Conservation (phyloP, 2,888 invertebrate genomes). For the Dynastes maya region DNA sequence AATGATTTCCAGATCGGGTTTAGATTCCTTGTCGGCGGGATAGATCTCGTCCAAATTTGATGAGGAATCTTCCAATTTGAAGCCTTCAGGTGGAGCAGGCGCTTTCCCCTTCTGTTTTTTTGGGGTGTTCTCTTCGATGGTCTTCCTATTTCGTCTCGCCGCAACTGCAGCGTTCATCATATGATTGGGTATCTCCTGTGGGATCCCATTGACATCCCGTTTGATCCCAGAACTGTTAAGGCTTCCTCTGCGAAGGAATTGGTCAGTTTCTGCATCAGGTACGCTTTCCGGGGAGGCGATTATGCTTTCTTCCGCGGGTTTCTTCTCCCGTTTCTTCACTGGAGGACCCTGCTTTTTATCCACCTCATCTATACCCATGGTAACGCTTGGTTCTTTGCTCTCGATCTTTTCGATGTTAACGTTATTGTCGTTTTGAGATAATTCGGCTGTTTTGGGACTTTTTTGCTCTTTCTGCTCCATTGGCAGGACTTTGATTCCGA, state of each 20-base stretch:
- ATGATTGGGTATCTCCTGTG: slow-evolving; percentile 81
- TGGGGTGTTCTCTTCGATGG: slow-evolving; percentile 69
- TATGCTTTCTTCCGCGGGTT: slow-evolving; percentile 66
- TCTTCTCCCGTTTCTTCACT: slow-evolving; percentile 71
- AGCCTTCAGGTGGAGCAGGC: slow-evolving; percentile 76
- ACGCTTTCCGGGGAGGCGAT: slow-evolving; percentile 28
- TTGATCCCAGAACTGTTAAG: slow-evolving; percentile 76
- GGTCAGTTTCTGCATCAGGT: slow-evolving; percentile 29
- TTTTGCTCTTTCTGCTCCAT: slow-evolving; percentile 59
- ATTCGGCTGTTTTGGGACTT: slow-evolving; percentile 67
- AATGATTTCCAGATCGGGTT: slow-evolving; percentile 69
- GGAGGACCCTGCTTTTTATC: slow-evolving; percentile 69
- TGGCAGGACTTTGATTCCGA: slow-evolving; percentile 80
- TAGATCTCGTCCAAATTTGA: slow-evolving; percentile 74
- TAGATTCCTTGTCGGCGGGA: slow-evolving; percentile 70
- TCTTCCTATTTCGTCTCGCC: slow-evolving; percentile 79
- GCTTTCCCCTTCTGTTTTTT: slow-evolving; percentile 83
- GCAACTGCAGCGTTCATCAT: slow-evolving; percentile 83
- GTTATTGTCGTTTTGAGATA: slow-evolving; percentile 68
- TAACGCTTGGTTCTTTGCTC: slow-evolving; percentile 49
- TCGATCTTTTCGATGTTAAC: slow-evolving; percentile 62
- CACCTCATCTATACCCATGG: slow-evolving; percentile 70
- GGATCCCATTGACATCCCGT: slow-evolving; percentile 76
- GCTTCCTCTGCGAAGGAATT: slow-evolving; percentile 69
- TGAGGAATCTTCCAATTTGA: slow-evolving; percentile 64